These are phyloP conservation scores for Neotoxoptera formosana DNA, from an alignment of 1,140 invertebrate genomes.

Conservation along the genomic window DNA sequence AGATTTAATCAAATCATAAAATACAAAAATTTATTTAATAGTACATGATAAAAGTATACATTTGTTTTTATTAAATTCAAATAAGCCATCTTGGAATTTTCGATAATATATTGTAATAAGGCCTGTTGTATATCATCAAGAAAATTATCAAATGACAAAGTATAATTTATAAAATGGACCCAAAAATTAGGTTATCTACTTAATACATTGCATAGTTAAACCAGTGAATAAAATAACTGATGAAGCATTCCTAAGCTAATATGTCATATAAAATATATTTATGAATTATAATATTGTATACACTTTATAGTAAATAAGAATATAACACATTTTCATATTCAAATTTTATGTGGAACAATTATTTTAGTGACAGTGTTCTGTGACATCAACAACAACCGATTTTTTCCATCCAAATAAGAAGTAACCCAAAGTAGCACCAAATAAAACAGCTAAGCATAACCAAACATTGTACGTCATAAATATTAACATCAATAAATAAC, in stretches of 20 bases:
- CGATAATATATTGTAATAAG: neutral
- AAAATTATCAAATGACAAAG: neutral
- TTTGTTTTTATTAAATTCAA: neutral
- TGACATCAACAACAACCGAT: slow-evolving; percentile 87
- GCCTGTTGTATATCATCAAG: neutral
- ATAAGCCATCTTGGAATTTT: neutral
- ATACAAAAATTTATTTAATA: slow-evolving; percentile 24
- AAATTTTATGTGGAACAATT: neutral
- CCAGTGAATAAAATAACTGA: slow-evolving; percentile 17
- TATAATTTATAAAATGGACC: slow-evolving; percentile 12
- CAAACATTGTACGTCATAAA: slow-evolving; percentile 99
- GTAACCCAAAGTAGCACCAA: slow-evolving; percentile 89
- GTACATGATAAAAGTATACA: neutral
- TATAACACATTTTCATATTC: neutral
- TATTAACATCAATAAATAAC: slow-evolving; percentile 95
- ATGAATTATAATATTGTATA: slow-evolving; percentile 40
- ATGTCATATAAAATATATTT: neutral
- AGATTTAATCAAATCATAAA: slow-evolving; percentile 33
- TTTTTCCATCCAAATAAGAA: slow-evolving; percentile 95
- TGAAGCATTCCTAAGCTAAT: neutral
- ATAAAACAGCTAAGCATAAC: slow-evolving; percentile 87
- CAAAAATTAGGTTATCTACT: neutral
- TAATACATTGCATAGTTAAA: slow-evolving; percentile 4
- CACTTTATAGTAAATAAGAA: slow-evolving; percentile 20
- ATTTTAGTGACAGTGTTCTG: slow-evolving; percentile 90